Conservation (phyloP, 2,113 vertebrate species). For the Clinocottus analis region DNA sequence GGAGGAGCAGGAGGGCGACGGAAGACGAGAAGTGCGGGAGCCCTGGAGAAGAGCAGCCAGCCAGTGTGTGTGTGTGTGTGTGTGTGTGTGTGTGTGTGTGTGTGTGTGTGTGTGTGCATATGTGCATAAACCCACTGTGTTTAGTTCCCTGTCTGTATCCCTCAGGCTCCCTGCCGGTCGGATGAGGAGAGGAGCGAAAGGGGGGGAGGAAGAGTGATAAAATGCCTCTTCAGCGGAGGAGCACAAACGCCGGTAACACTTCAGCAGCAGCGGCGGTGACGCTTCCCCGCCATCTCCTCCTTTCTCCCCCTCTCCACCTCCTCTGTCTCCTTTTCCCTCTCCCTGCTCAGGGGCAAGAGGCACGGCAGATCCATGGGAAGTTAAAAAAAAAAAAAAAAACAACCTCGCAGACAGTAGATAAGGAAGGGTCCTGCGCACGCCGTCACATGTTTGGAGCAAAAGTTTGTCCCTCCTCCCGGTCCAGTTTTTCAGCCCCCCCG, state of each 20-base stretch:
- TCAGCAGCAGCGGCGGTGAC: constrained; percentile 42
- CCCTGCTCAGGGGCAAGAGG: constrained; percentile 34
- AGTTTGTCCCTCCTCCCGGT: constrained; percentile 50
- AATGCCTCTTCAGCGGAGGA: constrained; percentile 54
- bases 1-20: constrained; percentile 44
- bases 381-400: too few species aligned
- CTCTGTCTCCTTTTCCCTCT: constrained; percentile 43
- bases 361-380: constrained; percentile 64
- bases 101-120: constrained; percentile 28
- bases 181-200: constrained; percentile 49
- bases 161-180: constrained; percentile 60
- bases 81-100: constrained; percentile 35
- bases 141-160: constrained; percentile 66
- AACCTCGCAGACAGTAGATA: constrained; percentile 28
- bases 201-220: constrained; percentile 31
- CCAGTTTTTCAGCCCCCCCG: constrained; percentile 37
- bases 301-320: constrained; percentile 50
- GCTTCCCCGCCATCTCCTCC: constrained; percentile 41
- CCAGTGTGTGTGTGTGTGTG: constrained; percentile 19
- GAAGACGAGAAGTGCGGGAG: constrained; percentile 53
- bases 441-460: constrained; percentile 56
- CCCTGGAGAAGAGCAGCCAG: constrained; percentile 39
- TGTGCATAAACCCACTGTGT: constrained; percentile 55
- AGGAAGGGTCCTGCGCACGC: constrained; percentile 19
- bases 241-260: constrained; percentile 51